Evolutionary conservation across 2,113 vertebrate genomes (phyloP).

Genomic region (Lichenostomus cassidix): DNA sequence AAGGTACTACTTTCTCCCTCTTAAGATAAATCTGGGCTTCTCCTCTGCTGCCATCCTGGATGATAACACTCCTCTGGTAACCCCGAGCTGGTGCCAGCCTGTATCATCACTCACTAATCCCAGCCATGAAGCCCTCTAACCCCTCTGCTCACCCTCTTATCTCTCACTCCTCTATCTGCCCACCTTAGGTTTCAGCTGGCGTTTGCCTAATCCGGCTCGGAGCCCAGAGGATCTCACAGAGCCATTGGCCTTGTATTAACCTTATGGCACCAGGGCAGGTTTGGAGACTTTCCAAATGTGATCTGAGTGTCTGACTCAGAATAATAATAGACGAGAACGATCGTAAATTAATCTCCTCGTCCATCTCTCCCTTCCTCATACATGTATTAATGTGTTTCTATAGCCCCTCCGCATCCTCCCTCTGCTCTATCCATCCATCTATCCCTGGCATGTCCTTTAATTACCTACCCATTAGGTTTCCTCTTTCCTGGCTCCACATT

Average conservation of each 20-base stretch:
- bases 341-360: background rate
- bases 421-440: background rate
- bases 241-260: constrained; percentile 8
- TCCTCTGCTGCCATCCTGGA: accelerated
- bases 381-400: constrained; percentile 22
- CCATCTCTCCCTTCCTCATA: background rate
- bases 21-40: background rate
- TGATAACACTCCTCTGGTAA: background rate
- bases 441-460: constrained; percentile 42
- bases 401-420: background rate
- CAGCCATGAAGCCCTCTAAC: background rate
- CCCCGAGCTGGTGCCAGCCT: accelerated
- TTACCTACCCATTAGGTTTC: constrained; percentile 50
- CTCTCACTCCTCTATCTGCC: background rate
- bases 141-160: background rate
- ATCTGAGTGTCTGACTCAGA: constrained; percentile 8
- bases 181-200: background rate
- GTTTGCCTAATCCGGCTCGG: background rate
- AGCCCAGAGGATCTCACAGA: background rate
- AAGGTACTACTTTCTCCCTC: background rate
- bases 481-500: background rate
- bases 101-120: background rate
- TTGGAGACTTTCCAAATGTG: constrained; percentile 5
- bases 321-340: background rate
- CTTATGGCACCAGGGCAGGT: background rate